Evolutionary conservation across 2,888 invertebrate species (phyloP).

Genomic region (Tholera decimalis): DNA sequence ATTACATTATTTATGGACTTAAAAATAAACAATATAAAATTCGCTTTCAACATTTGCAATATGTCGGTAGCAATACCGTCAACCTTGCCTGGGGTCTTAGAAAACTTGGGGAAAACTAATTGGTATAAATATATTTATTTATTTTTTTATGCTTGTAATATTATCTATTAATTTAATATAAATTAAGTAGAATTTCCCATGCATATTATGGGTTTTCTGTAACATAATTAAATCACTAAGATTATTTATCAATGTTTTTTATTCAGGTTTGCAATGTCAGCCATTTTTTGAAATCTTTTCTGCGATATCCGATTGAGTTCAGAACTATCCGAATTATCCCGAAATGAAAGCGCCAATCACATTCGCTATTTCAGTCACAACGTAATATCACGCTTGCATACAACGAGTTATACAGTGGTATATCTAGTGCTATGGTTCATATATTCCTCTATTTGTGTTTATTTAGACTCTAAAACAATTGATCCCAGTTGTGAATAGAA

Average conservation of each 20-base stretch:
- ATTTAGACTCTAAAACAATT: too few species aligned
- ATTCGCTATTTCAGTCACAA: too few species aligned
- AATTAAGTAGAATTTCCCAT: conserved; percentile 2
- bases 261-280: not conserved
- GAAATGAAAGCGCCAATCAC: too few species aligned
- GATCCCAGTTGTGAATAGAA: too few species aligned
- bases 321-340: not conserved
- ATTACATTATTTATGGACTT: conserved; percentile 6
- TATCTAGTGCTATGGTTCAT: too few species aligned
- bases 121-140: too few species aligned
- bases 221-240: not conserved
- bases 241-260: not conserved
- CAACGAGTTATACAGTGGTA: too few species aligned
- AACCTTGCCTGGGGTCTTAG: conserved; percentile 5
- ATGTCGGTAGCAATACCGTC: not conserved
- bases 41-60: conserved; percentile 7
- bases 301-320: not conserved
- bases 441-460: too few species aligned
- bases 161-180: conserved; percentile 1
- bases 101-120: too few species aligned
- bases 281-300: not conserved
- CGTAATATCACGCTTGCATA: too few species aligned
- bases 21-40: conserved; percentile 22
- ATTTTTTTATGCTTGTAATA: too few species aligned
- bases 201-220: conserved; percentile 1